Percentiles rank a stretch among this genome's conserved stretches.
phyloP scores from a whole-genome alignment of 2,797 vertebrate species.

The Phataginus tetradactyla region DNA sequence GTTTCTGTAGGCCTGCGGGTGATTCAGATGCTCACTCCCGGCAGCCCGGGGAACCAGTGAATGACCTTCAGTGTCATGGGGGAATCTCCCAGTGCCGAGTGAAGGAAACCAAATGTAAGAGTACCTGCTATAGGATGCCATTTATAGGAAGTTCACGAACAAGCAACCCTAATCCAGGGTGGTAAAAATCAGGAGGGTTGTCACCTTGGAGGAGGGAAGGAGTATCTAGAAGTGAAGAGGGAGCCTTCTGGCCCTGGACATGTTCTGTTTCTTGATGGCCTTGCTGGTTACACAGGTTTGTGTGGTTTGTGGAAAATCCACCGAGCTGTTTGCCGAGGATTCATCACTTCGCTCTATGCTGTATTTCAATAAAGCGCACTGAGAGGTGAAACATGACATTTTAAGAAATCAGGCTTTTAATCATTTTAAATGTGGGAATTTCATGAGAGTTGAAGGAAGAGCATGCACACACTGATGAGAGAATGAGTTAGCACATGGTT shows the following conservation, averaged over 20 bases:
- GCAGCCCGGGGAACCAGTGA: not conserved
- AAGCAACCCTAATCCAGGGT: not conserved
- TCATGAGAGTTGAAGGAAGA: not conserved
- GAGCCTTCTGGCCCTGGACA: not conserved
- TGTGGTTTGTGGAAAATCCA: not conserved
- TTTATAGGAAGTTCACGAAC: not conserved
- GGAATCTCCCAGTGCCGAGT: not conserved
- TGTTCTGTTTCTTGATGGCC: not conserved
- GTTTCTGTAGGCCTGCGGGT: not conserved
- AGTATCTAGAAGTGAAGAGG: not conserved
- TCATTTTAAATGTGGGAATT: not conserved
- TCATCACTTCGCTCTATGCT: not conserved
- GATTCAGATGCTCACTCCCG: not conserved
- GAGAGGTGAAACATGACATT: too few species aligned
- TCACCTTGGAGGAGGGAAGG: not conserved
- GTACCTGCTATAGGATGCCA: too few species aligned
- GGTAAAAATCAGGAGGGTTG: not conserved
- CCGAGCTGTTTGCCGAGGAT: not conserved
- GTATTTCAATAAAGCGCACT: not conserved
- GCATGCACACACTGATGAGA: not conserved
- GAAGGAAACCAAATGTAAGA: not conserved
- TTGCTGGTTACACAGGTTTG: not conserved
- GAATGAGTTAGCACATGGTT: not conserved
- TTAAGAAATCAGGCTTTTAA: not conserved
- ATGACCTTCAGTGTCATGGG: rapidly evolving